Base-by-base conservation (phyloP, 2,113 vertebrate genomes). In the Semicossyphus pulcher region DNA sequence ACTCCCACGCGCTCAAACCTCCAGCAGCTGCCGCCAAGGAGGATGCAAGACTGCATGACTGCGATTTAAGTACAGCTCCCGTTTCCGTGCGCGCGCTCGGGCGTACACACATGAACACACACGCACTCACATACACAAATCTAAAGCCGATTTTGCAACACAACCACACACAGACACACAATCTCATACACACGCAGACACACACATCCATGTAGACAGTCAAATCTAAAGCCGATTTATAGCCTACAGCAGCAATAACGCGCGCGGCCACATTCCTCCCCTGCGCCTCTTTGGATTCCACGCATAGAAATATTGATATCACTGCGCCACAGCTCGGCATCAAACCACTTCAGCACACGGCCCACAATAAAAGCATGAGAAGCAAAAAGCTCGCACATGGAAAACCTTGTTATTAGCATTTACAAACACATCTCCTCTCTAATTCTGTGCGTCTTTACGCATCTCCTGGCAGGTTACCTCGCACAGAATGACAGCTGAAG, bases 191-290 rank as follows among this genome's bases (percentile, higher is more conserved):
- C 64, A 54, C 49, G 56, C 49, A 31, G 21, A 15, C 45, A 31
- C 31, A n/a, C 26, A 29, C 59, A 48, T 29, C 48, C 63, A 54
- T 48, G 72, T 47, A 65, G 44, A 56, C 67, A 61, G 37, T 74
- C 63, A 48, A 20, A 70, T 70, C 60, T 80, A 83, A 85, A 91
- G 84, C 87, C 76, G 86, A 90, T 88, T 86, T 86, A 80, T 58
- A 84, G 66, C 77, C 77, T 49, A 77, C 65, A 76, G 29, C 53
- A 86, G 83, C 88, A 72, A 42, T 78, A 72, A 72, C 25, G 66
- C 76, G 81, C 78, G 77, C 74, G 68, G 44, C 59, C 80, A 80
- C 70, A 75, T 42, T 76, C 71, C n/a, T 65, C 49, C n/a, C 65
- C 49, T 42, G 83, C 72, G 76, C 56, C 45, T 73, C 66, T 77